phyloP scores from a whole-genome alignment of 2,888 invertebrate genomes.

The Heliconius sara region DNA sequence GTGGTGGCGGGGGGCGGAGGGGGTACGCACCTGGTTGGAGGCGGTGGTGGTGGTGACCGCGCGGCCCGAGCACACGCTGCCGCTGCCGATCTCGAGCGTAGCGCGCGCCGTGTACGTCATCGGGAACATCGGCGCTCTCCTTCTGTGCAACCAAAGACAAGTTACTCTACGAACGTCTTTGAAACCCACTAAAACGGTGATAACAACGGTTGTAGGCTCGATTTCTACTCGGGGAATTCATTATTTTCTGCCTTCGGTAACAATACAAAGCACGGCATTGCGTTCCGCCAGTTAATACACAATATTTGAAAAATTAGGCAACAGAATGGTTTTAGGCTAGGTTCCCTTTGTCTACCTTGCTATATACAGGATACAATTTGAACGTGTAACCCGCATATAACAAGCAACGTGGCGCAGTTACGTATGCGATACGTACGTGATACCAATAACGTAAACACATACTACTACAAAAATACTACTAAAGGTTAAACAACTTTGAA shows the following conservation, averaged over 20 bases:
- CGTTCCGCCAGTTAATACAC: not conserved
- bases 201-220: too few species aligned
- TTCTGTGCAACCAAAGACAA: constrained; percentile 57
- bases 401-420: too few species aligned
- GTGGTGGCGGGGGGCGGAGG: constrained; percentile 39
- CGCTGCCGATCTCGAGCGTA: constrained; percentile 81
- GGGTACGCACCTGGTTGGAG: constrained; percentile 81
- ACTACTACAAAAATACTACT: too few species aligned
- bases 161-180: not conserved
- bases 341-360: too few species aligned
- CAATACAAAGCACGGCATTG: not conserved
- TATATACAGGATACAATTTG: too few species aligned
- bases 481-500: too few species aligned
- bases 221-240: not conserved
- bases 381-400: too few species aligned
- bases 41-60: constrained; percentile 82
- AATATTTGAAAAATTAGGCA: too few species aligned
- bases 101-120: constrained; percentile 82
- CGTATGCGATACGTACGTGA: too few species aligned
- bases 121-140: constrained; percentile 78
- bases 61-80: constrained; percentile 79
- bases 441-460: too few species aligned
- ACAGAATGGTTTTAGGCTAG: too few species aligned
- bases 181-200: too few species aligned
- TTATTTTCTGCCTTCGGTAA: not conserved